Base-by-base conservation (phyloP, 2,113 vertebrate genomes). In the Chloebia gouldiae region DNA sequence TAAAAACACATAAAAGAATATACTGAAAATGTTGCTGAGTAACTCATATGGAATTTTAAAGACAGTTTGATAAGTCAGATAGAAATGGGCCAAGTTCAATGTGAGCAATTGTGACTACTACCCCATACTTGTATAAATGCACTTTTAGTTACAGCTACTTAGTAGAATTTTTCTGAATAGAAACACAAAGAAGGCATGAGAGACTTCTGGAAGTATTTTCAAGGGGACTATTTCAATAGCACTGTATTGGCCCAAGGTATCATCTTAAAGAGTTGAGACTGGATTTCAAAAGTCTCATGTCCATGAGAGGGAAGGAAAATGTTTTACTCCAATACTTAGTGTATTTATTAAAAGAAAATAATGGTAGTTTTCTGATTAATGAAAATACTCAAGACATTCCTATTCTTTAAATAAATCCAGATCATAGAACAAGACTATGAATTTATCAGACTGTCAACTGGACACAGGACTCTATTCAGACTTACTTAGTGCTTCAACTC, bases 401-500 rank as follows among this genome's bases (percentile, higher is more conserved):
- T 59, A 27, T 39, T 69, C 75, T 64, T 83, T 27, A 53, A 77
- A 86, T 63, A 90, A 93, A 88, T 44, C 2, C 24, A 86, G 33
- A 33, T 11, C 22, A 11, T 2, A 69, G 37, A 75, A 68, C 33
- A 71, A 80, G 30, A 45, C 17, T 61, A 39, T 35, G 22, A 61
- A 84, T 83, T 83, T 59, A 70, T 51, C 59, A 95, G 7, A 23
- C 20, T 69, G 27, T 66, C 35, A 66, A 1, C 23, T 9, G 3
- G 21, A 88, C 59, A 77, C 15, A 87, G 28, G 10, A 19, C 45
- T 76, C 20, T 12, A 24, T 16, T 54, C 31, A 88, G 37, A 51
- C 97, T 97, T 93, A 98, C 97, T 94, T 35, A 96, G 90, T 49
- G 84, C 88, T 94, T 98, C 92, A 80, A 49, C 44, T 78, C 96